Base-by-base conservation (phyloP, 2,797 vertebrate species). In the Alca torda region DNA sequence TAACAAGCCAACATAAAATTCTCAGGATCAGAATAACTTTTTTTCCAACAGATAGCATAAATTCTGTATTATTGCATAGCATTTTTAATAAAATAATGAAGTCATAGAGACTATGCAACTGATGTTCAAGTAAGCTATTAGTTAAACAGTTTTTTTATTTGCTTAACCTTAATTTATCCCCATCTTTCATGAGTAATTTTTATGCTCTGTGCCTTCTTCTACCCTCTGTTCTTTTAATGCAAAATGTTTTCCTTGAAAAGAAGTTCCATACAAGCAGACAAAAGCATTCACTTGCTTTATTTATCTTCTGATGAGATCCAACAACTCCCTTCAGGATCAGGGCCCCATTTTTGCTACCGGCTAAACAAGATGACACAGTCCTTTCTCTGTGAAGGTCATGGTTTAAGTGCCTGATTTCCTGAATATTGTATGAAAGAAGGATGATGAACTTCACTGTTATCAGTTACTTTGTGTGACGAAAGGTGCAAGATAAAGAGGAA, bases 401-500 rank as follows among this genome's bases (percentile, higher is more conserved):
- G 72, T 90, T 90, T 91, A 86, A 95, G 81, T 77, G 89, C 87
- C 84, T 56, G 61, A 91, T 91, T 95, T 90, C 87, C 86, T 87
- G 91, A 91, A 72, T 84, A 33, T 60, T 79, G 54, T 33, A 33
- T 84, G 93, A 90, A 94, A 91, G 83, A 89, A 59, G 67, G 87
- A 96, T 86, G 87, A 84, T 93, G 82, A 93, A 96, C 93, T 93
- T 93, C 37, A 60, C 82, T 53, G 75, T 93, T 96, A 85, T 87
- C 92, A 65, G 78, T 77, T 89, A 93, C 74, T 91, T 65, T 61
- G 75, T 89, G 75, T 83, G 81, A 93, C 1, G 8, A 85, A 92
- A 86, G 86, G 39, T 77, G 64, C 95, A 72, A 92, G 81, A 94
- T 83, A 94, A 97, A 87, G 93, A 90, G 94, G 54, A 86, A 89